phyloP scores from a whole-genome alignment of 1,140 invertebrate species.

The Phymastichus coffea region DNA sequence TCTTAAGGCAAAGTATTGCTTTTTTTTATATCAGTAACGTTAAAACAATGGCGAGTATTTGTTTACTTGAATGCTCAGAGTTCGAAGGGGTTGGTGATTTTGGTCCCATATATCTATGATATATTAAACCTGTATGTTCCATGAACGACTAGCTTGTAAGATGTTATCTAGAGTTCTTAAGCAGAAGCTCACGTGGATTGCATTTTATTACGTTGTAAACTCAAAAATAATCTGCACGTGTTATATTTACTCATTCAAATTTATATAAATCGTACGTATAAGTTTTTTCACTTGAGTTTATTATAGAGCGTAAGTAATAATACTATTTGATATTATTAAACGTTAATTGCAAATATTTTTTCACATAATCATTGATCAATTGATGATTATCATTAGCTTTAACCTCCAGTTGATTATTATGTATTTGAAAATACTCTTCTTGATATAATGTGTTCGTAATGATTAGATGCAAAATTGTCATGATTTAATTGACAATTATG shows the following conservation, averaged over 20 bases:
- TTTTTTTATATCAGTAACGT: not conserved
- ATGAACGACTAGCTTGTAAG: slow-evolving; percentile 69
- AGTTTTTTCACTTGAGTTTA: not conserved
- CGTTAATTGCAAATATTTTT: no score
- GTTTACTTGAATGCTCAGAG: slow-evolving; percentile 44
- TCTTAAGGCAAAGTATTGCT: not conserved
- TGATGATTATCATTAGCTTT: no score
- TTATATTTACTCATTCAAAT: slow-evolving; percentile 5
- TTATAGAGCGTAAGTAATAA: not conserved
- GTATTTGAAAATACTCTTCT: not conserved
- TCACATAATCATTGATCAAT: no score
- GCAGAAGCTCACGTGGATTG: slow-evolving; percentile 45
- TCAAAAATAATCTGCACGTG: slow-evolving; percentile 1
- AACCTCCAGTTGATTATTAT: not conserved
- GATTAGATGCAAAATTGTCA: not conserved
- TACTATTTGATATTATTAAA: not conserved
- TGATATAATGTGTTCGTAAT: not conserved
- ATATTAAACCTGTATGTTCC: slow-evolving; percentile 90
- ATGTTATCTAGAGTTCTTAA: slow-evolving; percentile 28
- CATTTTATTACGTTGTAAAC: slow-evolving; percentile 23
- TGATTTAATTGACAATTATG: no score
- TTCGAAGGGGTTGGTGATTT: slow-evolving; percentile 68
- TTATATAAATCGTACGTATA: not conserved
- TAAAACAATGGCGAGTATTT: not conserved
- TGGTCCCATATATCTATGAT: slow-evolving; percentile 95